Percentiles rank a stretch among this genome's conserved stretches.
Conservation (phyloP, 2,797 vertebrate species). For the Dendrocincla tyrannina region DNA sequence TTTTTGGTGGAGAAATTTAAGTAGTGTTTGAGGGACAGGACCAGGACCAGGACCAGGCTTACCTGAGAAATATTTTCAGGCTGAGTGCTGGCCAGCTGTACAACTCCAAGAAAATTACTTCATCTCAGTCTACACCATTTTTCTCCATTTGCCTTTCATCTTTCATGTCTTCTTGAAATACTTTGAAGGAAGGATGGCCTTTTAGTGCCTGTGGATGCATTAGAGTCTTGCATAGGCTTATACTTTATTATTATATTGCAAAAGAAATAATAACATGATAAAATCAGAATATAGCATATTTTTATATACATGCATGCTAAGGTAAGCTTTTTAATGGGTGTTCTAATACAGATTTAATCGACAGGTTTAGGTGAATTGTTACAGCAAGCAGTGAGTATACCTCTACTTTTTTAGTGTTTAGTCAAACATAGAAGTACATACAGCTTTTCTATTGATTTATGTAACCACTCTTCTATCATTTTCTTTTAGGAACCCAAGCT, state of each 20-base stretch:
- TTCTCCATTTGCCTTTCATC: background rate
- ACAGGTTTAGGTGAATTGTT: background rate
- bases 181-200: background rate
- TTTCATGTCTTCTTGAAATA: background rate
- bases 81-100: background rate
- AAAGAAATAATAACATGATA: background rate
- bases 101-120: background rate
- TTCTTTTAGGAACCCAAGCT: conserved; percentile 53
- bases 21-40: background rate
- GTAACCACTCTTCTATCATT: background rate
- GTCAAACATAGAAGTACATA: background rate
- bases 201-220: background rate
- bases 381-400: background rate
- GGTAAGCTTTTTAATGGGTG: background rate
- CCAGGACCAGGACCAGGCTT: background rate
- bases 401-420: background rate
- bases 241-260: background rate
- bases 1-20: background rate
- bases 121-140: background rate
- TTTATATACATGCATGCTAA: background rate
- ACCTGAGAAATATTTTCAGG: background rate
- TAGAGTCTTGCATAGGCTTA: background rate
- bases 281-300: background rate
- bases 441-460: background rate
- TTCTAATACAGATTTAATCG: background rate